Percentiles rank a stretch among this genome's conserved stretches.
Evolutionary conservation across 2,797 vertebrate genomes (phyloP).

Genomic region (Neoniphon sammara): DNA sequence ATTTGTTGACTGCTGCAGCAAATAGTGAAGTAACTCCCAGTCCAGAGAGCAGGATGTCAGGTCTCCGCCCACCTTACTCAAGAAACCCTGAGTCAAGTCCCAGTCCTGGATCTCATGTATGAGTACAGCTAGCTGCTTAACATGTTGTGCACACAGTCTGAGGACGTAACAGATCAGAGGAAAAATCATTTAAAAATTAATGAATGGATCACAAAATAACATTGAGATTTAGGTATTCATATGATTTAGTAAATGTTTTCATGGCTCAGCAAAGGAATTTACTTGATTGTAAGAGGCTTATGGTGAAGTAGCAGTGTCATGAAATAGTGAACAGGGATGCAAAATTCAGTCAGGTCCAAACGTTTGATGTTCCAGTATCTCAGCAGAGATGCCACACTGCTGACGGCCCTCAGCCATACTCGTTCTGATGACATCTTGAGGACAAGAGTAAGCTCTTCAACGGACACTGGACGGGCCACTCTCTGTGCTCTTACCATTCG

Average conservation of each 20-base stretch:
- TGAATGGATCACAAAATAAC: background rate
- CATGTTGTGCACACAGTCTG: conserved; percentile 49
- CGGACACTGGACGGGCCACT: background rate
- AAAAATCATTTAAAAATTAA: background rate
- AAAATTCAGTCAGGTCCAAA: conserved; percentile 62
- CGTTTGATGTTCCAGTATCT: conserved; percentile 51
- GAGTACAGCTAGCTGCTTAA: conserved; percentile 45
- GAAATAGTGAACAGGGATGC: conserved; percentile 47
- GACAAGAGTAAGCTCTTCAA: conserved; percentile 50
- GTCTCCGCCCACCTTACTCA: conserved; percentile 59
- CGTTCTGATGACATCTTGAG: conserved; percentile 7
- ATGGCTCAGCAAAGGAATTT: background rate
- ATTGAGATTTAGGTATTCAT: no score
- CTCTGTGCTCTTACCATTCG: conserved; percentile 24
- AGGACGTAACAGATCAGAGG: no score
- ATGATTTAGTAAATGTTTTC: background rate
- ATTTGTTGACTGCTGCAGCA: conserved; percentile 50
- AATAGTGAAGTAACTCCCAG: conserved; percentile 60
- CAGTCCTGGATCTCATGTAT: conserved; percentile 62
- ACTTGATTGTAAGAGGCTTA: conserved; percentile 52
- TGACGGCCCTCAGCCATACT: conserved; percentile 34
- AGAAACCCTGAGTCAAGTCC: conserved; percentile 31
- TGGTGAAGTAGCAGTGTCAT: conserved; percentile 53
- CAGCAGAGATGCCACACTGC: conserved; percentile 59
- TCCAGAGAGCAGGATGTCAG: conserved; percentile 60